These are phyloP conservation scores for Mormyrus iriodes DNA, from an alignment of 2,113 vertebrate species.

Conservation along the genomic window DNA sequence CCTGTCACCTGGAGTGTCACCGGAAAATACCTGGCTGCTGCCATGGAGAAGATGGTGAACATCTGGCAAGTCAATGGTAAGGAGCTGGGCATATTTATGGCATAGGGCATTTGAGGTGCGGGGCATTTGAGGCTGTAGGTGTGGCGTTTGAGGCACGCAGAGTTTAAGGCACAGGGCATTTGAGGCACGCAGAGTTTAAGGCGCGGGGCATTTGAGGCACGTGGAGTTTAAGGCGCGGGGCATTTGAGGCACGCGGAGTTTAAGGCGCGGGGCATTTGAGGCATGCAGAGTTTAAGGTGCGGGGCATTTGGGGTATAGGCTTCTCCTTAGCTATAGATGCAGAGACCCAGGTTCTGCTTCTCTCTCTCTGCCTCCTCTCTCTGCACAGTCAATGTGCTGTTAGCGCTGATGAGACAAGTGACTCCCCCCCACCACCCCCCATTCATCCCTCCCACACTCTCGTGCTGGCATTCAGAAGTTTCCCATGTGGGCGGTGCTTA, in stretches of 20 bases:
- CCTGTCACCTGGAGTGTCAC: slow-evolving; percentile 90
- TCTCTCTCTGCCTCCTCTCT: not conserved
- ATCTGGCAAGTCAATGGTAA: slow-evolving; percentile 97
- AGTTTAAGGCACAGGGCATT: no score
- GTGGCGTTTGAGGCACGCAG: no score
- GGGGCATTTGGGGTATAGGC: not conserved
- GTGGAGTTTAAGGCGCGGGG: not conserved
- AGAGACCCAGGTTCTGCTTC: not conserved
- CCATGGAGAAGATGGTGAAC: slow-evolving; percentile 91
- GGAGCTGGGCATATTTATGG: not conserved
- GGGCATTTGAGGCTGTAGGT: not conserved
- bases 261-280: not conserved
- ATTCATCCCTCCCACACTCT: not conserved
- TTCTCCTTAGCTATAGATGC: not conserved
- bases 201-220: not conserved
- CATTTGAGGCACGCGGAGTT: not conserved
- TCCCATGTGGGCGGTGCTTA: not conserved
- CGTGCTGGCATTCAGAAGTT: not conserved
- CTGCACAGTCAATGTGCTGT: not conserved
- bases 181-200: not conserved
- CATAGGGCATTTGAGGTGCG: not conserved
- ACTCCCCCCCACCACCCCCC: no score
- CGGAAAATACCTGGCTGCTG: slow-evolving; percentile 85
- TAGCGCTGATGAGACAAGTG: not conserved
- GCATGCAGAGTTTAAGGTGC: no score